Evolutionary conservation across 2,797 vertebrate genomes (phyloP).

Genomic region (Danio aesculapii): DNA sequence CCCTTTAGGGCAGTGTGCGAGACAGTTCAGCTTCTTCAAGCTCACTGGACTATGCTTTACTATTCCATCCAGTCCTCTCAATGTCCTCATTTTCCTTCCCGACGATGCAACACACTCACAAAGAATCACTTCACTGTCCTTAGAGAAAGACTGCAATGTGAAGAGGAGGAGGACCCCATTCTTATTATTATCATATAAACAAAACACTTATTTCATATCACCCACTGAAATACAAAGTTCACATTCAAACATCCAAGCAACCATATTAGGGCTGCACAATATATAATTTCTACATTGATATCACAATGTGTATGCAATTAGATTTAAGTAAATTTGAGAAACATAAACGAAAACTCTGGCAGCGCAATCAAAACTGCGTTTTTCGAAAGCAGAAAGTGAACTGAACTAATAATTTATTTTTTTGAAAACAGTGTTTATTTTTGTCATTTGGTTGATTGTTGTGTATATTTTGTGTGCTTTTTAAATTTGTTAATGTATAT

Average conservation of each 20-base stretch:
- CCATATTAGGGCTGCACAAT: too few relatives aligned
- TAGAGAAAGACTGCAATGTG: constrained; percentile 7
- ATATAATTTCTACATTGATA: too few relatives aligned
- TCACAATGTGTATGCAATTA: too few relatives aligned
- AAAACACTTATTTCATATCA: constrained; percentile 9
- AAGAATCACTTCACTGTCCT: constrained; percentile 41
- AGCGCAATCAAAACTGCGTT: too few relatives aligned
- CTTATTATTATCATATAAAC: constrained; percentile 15
- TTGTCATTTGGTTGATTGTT: too few relatives aligned
- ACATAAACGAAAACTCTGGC: too few relatives aligned
- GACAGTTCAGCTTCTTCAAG: constrained; percentile 26
- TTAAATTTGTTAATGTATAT: too few relatives aligned
- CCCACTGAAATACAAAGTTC: neutral
- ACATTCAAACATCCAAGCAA: neutral
- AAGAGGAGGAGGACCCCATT: constrained; percentile 6
- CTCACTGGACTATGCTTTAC: constrained; percentile 15
- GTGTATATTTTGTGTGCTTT: too few relatives aligned
- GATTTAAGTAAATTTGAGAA: too few relatives aligned
- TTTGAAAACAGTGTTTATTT: too few relatives aligned
- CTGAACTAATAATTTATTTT: too few relatives aligned
- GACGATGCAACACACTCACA: constrained; percentile 17
- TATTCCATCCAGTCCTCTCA: constrained; percentile 17
- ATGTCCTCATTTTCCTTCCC: constrained; percentile 32
- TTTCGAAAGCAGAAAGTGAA: too few relatives aligned
- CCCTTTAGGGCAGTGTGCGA: constrained; percentile 14